phyloP scores from a whole-genome alignment of 2,888 invertebrate species.

The Euplagia quadripunctaria region DNA sequence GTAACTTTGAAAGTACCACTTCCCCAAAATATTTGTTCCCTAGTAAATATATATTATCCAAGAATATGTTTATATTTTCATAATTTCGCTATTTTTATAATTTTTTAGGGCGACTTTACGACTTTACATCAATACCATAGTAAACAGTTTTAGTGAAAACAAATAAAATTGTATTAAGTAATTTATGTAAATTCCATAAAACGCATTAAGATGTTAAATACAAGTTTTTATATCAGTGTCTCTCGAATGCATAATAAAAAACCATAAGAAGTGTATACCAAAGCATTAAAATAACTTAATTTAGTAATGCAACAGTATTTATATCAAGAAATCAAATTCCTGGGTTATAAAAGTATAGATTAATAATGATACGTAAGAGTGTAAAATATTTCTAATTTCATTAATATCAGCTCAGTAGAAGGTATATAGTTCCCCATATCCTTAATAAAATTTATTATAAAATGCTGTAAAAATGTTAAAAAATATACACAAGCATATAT shows the following conservation, averaged over 20 bases:
- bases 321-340: not conserved
- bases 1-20: constrained; percentile 35
- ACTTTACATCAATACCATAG: not conserved
- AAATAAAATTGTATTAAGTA: not conserved
- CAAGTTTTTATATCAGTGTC: not conserved
- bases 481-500: not conserved
- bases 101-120: not conserved
- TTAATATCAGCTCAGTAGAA: not conserved
- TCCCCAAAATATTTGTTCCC: constrained; percentile 48
- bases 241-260: not conserved
- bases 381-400: not conserved
- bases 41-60: constrained; percentile 46
- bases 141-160: not conserved
- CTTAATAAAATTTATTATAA: not conserved
- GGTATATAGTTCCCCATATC: not conserved
- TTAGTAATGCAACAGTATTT: not conserved
- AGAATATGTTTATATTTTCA: constrained; percentile 6
- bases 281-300: not conserved
- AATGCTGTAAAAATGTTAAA: not conserved
- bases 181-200: not conserved
- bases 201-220: not conserved
- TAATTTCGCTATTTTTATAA: constrained; percentile 3
- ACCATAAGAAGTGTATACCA: not conserved
- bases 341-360: not conserved
- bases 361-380: not conserved